Conservation (phyloP, 2,888 invertebrate genomes). For the Xanthostigma xanthostigma region DNA sequence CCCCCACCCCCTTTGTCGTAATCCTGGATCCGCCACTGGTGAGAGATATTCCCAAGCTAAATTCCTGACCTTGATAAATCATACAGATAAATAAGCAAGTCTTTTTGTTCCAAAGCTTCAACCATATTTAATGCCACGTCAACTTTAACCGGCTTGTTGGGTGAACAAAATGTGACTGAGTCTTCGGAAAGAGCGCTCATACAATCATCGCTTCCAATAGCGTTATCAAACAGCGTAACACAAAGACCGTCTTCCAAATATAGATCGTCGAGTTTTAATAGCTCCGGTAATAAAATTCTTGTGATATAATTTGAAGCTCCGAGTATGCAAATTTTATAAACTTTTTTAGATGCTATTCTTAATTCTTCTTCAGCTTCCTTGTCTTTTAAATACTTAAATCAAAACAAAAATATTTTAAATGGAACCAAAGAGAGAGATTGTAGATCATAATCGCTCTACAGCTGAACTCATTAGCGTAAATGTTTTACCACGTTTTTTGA, state of each 20-base stretch:
- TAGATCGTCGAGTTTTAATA: slow-evolving; percentile 17
- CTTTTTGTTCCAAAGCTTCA: slow-evolving; percentile 30
- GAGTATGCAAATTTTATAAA: slow-evolving; percentile 17
- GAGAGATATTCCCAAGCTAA: no score
- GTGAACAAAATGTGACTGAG: no score
- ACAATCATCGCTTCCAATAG: slow-evolving; percentile 13
- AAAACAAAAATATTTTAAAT: no score
- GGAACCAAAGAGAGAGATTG: no score
- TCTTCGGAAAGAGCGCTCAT: no score
- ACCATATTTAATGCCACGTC: slow-evolving; percentile 24
- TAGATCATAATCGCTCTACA: no score
- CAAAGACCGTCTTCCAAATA: slow-evolving; percentile 15
- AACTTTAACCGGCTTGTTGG: no score
- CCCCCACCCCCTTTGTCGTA: no score
- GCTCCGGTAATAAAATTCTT: slow-evolving; percentile 19
- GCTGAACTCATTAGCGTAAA: no score
- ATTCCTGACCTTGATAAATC: slow-evolving; percentile 21
- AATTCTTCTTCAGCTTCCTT: slow-evolving; percentile 8
- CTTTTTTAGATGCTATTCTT: slow-evolving; percentile 6
- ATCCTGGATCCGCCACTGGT: no score
- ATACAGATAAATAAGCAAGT: slow-evolving; percentile 37
- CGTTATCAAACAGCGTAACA: slow-evolving; percentile 20
- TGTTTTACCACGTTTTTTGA: no score
- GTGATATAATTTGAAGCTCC: slow-evolving; percentile 19
- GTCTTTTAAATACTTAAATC: slow-evolving; percentile 8